A percentile compares a stretch with the other conserved stretches of the same genome.
These are phyloP conservation scores for Nautilus pompilius DNA, from an alignment of 1,140 invertebrate genomes.

Conservation along the genomic window DNA sequence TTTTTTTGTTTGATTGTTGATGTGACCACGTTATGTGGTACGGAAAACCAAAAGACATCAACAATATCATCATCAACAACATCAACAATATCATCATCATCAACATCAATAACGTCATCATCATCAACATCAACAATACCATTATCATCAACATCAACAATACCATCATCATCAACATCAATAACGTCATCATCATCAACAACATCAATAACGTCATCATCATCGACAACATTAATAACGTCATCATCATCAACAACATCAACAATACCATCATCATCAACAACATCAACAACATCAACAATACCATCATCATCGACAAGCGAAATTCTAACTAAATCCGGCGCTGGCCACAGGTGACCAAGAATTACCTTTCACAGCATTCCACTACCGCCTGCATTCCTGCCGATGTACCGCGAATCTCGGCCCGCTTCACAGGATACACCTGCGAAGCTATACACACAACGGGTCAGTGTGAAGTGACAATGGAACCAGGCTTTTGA, in stretches of 20 bases:
- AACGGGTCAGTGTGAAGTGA: too few relatives aligned
- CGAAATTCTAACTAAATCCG: too few relatives aligned
- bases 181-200: neutral
- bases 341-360: too few relatives aligned
- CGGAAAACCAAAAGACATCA: neutral
- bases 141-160: neutral
- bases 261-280: neutral
- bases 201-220: neutral
- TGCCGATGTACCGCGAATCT: too few relatives aligned
- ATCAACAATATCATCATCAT: constrained; percentile 6
- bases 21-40: too few relatives aligned
- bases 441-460: too few relatives aligned
- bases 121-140: neutral
- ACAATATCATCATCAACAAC: neutral
- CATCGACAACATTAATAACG: neutral
- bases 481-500: too few relatives aligned
- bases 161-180: constrained; percentile 3
- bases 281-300: constrained; percentile 1
- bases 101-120: constrained; percentile 3
- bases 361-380: too few relatives aligned
- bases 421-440: too few relatives aligned
- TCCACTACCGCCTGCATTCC: too few relatives aligned
- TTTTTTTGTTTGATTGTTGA: too few relatives aligned
- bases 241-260: neutral
- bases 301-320: too few relatives aligned